Base-by-base conservation (phyloP, 2,888 invertebrate species). In the Coleophora deauratella region DNA sequence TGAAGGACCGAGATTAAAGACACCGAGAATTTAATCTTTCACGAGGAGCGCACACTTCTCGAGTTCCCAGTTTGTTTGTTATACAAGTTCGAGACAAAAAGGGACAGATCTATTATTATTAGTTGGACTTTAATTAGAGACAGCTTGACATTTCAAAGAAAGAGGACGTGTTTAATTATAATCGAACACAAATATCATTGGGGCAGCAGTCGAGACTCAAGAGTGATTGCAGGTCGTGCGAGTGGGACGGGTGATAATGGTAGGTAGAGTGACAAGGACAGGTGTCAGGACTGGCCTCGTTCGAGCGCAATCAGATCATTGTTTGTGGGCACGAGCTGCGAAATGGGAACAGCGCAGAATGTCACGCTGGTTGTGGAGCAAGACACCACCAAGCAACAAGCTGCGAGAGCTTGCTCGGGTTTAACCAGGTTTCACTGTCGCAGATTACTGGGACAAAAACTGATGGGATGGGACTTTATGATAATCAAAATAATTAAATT, bases 161-260 rank as follows among this genome's bases (percentile, higher is more conserved):
- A 66, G 77, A 80, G 85, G 84, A 75, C 85, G 74, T 59, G 76
- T 78, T 78, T 80, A 80, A 80, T 78, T 80, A 74, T 78, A 78
- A 72, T 77, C 71, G 70, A 82, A 79, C 78, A 80, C 77, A 85
- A 85, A 85, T 85, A 85, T 85, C 85, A 85, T 84, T 79, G 79
- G 84, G 77, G 59, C 85, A 80, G 66, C 72, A 64, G 71, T 65
- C 57, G 70, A 55, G 70, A 64, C 70, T 65, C 57, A 69, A 55
- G 70, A 65, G 57, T 67, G 69, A 75, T 75, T 71, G 70, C 75
- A 69, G 74, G 70, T 72, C 70, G 67, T 44, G 51, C 51, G 65
- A 46, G 57, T 63, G 63, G 52, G 62, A 65, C 62, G 64, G 49
- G 52, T 51, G 52, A 57, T 57, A 58, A 63, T 59, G 52, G 49